phyloP scores from a whole-genome alignment of 1,140 invertebrate species.

The Mactra quadrangularis region DNA sequence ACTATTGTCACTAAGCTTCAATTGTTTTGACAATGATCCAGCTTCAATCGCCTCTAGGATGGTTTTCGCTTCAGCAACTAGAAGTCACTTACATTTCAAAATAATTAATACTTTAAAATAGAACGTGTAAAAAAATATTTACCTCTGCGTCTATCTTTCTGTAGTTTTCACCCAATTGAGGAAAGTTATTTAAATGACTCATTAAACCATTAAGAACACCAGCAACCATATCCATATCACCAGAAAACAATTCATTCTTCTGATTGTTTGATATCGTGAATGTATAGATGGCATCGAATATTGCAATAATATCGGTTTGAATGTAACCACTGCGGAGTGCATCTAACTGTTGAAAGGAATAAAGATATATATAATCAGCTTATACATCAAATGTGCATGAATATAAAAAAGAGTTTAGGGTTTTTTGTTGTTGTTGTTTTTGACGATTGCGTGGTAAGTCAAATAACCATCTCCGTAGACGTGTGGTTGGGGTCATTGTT shows the following conservation, averaged over 20 bases:
- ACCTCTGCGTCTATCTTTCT: constrained; percentile 34
- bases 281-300: constrained; percentile 59
- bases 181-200: constrained; percentile 31
- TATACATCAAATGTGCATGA: background rate
- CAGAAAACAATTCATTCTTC: constrained; percentile 28
- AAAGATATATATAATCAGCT: constrained; percentile 24
- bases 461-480: too few relatives aligned
- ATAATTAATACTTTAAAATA: too few relatives aligned
- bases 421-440: too few relatives aligned
- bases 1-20: background rate
- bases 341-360: constrained; percentile 48
- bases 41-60: too few relatives aligned
- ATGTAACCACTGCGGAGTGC: constrained; percentile 62
- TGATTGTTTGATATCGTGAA: constrained; percentile 41
- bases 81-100: too few relatives aligned
- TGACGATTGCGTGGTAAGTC: too few relatives aligned
- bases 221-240: constrained; percentile 54
- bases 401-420: constrained; percentile 3
- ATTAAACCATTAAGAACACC: constrained; percentile 40
- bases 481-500: too few relatives aligned
- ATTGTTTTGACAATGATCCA: too few relatives aligned
- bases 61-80: too few relatives aligned
- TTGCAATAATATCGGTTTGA: constrained; percentile 37
- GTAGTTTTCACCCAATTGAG: constrained; percentile 1
- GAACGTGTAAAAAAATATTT: too few relatives aligned